These are phyloP conservation scores for Pteria penguin DNA, from an alignment of 2,888 invertebrate species.

Conservation along the genomic window DNA sequence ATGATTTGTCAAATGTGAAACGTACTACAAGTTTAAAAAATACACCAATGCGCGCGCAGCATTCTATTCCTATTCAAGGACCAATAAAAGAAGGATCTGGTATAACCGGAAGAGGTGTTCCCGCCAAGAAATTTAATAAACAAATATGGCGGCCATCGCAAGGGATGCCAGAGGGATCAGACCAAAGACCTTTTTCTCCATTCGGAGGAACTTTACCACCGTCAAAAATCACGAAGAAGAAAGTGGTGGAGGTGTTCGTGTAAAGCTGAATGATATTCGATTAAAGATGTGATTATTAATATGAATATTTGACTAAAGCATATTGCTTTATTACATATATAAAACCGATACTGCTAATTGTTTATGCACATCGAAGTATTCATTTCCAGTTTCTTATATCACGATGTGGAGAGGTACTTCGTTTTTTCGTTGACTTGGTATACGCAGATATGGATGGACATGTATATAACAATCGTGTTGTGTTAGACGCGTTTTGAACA, in stretches of 20 bases:
- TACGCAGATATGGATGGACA: too few relatives aligned
- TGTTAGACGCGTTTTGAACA: too few relatives aligned
- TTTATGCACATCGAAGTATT: too few relatives aligned
- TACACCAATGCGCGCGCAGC: slow-evolving; percentile 58
- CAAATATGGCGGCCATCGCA: slow-evolving; percentile 64
- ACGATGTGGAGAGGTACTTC: too few relatives aligned
- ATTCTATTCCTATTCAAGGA: slow-evolving; percentile 41
- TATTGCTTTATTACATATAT: too few relatives aligned
- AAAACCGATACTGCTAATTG: too few relatives aligned
- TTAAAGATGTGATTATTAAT: too few relatives aligned
- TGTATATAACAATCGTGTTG: too few relatives aligned
- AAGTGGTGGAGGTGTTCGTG: slow-evolving; percentile 46
- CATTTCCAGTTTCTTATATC: too few relatives aligned
- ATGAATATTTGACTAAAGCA: too few relatives aligned
- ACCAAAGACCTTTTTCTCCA: slow-evolving; percentile 60
- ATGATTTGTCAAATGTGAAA: slow-evolving; percentile 42
- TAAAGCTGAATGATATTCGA: slow-evolving; percentile 5
- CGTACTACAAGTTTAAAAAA: slow-evolving; percentile 42
- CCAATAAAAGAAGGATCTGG: slow-evolving; percentile 12
- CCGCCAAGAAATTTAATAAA: slow-evolving; percentile 43
- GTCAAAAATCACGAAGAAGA: slow-evolving; percentile 57
- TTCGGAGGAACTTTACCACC: slow-evolving; percentile 64
- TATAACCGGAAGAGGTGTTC: slow-evolving; percentile 25
- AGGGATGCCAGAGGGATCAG: slow-evolving; percentile 55
- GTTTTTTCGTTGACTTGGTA: too few relatives aligned